Evolutionary conservation across 2,888 invertebrate species (phyloP), one percentile per base, ranked within the genome.

Genomic region (Zonitis immaculata): DNA sequence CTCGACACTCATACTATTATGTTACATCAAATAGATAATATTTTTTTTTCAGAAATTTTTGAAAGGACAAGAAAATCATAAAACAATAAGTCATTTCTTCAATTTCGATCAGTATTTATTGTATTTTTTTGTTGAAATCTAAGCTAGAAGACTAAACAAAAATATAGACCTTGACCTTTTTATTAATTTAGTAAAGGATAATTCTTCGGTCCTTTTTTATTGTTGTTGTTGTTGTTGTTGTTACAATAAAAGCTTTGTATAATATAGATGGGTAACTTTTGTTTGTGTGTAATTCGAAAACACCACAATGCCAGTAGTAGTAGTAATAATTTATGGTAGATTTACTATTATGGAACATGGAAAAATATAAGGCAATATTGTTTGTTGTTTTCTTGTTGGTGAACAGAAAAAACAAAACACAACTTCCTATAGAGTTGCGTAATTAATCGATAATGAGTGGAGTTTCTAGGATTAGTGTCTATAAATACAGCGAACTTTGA

Each of bases 1-100:
- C 51, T 47, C 47, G 59, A 59, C 60, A 60, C 57, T 62, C 58
- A 58, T 58, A 59, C 56, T 59, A 53, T 54, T 55, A 59, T 52
- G 54, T 52, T 57, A 53, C 50, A 57, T 54, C 43, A 49, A n/a
- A n/a, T 46, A 32, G 27, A 44, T 43, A 47, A 52, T 56, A 50
- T 56, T 56, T 56, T 52, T n/a, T n/a, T n/a, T n/a, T n/a, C n/a
- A n/a, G n/a, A 26, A 43, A 43, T 49, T 52, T 53, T 35, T 8
- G 42, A n/a, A 43, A 27, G 45, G 30, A 54, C 20, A 32, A 2
- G 6, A 44, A 18, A 20, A 32, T 35, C 16, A 20, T 20, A 47
- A 47, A 47, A 47, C 47, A 35, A 35, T 47, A 47, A 47, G 35
- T 47, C 35, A 47, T 30, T 35, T 5, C n/a, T n/a, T n/a, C n/a